Conservation (phyloP, 2,797 vertebrate genomes). For the Neostethus bicornis region DNA sequence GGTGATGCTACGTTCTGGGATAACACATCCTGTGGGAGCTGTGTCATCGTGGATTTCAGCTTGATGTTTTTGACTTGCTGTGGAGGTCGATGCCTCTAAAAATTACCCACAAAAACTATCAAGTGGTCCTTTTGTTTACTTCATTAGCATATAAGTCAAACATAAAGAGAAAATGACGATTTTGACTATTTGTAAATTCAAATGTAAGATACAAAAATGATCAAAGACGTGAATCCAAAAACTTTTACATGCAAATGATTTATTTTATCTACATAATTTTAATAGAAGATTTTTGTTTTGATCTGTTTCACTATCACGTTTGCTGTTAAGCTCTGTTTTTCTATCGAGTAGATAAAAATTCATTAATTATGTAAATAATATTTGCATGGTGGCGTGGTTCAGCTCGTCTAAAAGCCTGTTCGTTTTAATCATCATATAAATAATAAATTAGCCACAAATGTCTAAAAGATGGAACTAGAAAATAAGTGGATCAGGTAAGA, state of each 20-base stretch:
- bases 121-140: conserved; percentile 28
- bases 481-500: too few relatives aligned
- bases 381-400: background rate
- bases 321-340: too few relatives aligned
- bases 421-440: background rate
- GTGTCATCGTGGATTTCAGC: conserved; percentile 35
- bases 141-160: too few relatives aligned
- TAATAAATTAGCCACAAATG: conserved; percentile 20
- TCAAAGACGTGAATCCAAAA: too few relatives aligned
- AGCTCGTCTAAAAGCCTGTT: conserved; percentile 23
- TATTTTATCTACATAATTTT: too few relatives aligned
- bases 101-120: conserved; percentile 42
- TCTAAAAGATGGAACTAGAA: background rate
- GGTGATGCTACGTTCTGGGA: conserved; percentile 27
- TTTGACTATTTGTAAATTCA: too few relatives aligned
- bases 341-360: too few relatives aligned
- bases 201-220: too few relatives aligned
- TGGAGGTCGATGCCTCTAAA: conserved; percentile 38
- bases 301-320: too few relatives aligned
- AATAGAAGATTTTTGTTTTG: too few relatives aligned
- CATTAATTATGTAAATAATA: conserved; percentile 24
- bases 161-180: too few relatives aligned
- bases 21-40: conserved; percentile 19
- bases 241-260: too few relatives aligned
- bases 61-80: conserved; percentile 3